These are phyloP conservation scores for Dendrocopos noguchii DNA, from an alignment of 2,113 vertebrate genomes.

Conservation along the genomic window DNA sequence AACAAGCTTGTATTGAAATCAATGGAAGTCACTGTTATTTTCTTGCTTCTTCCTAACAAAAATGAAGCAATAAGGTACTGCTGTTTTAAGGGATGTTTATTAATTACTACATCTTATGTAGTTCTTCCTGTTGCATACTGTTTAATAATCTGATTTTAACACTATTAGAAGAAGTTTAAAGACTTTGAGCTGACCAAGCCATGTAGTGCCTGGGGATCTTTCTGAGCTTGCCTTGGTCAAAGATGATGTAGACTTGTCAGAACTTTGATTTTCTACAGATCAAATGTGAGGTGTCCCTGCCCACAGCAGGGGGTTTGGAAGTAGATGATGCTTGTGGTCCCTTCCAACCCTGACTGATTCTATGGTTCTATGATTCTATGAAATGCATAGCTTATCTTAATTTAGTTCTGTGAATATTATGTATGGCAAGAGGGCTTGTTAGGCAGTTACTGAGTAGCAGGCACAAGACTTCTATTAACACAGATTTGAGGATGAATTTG, in stretches of 20 bases:
- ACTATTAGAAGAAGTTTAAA: neutral
- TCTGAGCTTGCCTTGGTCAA: neutral
- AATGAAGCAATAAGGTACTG: neutral
- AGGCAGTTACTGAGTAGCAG: neutral
- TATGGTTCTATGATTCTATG: too few relatives aligned
- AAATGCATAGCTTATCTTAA: neutral
- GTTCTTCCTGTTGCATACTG: neutral
- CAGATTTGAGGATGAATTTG: neutral
- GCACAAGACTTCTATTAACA: neutral
- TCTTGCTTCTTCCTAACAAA: neutral
- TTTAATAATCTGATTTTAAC: neutral
- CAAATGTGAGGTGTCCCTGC: too few relatives aligned
- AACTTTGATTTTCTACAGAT: neutral
- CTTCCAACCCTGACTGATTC: too few relatives aligned
- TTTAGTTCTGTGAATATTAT: neutral
- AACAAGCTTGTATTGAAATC: neutral
- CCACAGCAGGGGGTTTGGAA: too few relatives aligned
- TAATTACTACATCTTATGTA: neutral
- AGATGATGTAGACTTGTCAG: neutral
- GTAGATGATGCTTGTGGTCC: too few relatives aligned
- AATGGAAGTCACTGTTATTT: neutral
- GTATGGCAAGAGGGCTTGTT: neutral
- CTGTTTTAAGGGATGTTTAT: neutral
- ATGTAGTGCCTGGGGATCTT: neutral
- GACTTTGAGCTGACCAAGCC: neutral